These are phyloP conservation scores for Nemoura dubitans DNA, from an alignment of 2,888 invertebrate genomes.

Conservation along the genomic window DNA sequence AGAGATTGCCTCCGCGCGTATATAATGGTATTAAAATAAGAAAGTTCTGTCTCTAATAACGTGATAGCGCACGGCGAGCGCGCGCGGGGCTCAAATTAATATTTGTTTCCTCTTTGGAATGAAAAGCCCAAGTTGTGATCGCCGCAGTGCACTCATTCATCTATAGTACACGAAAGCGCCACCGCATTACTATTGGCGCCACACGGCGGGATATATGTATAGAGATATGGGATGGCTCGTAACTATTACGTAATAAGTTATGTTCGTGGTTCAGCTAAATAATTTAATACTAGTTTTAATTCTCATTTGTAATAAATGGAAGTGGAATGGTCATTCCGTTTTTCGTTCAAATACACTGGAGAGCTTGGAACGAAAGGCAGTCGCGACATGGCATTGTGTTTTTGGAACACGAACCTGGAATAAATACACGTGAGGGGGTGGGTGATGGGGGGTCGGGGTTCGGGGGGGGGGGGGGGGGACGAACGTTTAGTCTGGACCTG, in stretches of 20 bases:
- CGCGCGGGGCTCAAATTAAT: neutral
- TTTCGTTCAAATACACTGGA: neutral
- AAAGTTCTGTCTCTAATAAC: neutral
- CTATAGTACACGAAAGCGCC: neutral
- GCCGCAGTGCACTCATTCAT: neutral
- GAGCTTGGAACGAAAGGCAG: neutral
- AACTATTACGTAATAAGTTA: neutral
- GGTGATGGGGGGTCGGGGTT: neutral
- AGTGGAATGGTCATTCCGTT: neutral
- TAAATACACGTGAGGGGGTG: neutral
- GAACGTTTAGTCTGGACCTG: slow-evolving; percentile 8
- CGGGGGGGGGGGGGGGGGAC: neutral
- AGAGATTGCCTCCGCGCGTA: neutral
- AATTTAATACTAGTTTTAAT: neutral
- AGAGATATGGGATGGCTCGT: neutral
- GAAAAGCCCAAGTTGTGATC: neutral
- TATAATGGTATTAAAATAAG: neutral
- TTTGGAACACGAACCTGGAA: slow-evolving; percentile 12
- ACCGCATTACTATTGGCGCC: neutral
- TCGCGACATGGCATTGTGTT: neutral
- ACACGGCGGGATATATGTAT: neutral
- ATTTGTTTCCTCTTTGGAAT: neutral
- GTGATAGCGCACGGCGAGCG: neutral
- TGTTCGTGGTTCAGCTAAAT: neutral
- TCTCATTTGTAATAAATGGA: neutral